These are phyloP conservation scores for Brachionus rubens DNA, from an alignment of 1,140 invertebrate species.

Conservation along the genomic window DNA sequence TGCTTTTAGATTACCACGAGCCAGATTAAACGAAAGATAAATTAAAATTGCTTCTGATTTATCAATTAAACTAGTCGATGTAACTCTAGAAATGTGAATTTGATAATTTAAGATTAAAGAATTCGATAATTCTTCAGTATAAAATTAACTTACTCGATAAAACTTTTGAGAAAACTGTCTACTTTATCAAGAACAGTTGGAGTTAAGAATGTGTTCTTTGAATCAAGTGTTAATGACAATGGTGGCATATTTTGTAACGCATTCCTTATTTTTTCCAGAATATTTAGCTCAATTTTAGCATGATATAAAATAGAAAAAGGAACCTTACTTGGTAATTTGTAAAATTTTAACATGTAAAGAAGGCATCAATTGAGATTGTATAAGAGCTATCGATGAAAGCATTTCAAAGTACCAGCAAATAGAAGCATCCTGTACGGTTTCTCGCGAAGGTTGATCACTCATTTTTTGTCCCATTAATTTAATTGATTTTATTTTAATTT, in stretches of 20 bases:
- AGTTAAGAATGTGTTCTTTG: conserved; percentile 6
- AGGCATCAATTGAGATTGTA: conserved; percentile 29
- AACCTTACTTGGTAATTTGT: conserved; percentile 28
- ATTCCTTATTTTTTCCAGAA: neutral
- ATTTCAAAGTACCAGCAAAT: conserved; percentile 46
- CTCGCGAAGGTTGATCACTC: neutral
- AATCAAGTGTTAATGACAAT: conserved; percentile 6
- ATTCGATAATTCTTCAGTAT: too few relatives aligned
- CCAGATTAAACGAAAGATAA: conserved; percentile 24
- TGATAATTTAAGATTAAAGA: neutral
- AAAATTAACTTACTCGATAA: conserved; percentile 6
- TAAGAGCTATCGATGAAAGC: conserved; percentile 23
- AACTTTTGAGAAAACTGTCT: conserved; percentile 2
- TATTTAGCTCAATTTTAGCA: too few relatives aligned
- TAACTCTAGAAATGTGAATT: neutral
- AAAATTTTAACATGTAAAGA: conserved; percentile 1
- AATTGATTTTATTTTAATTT: conserved; percentile 40
- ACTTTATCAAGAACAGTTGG: conserved; percentile 32
- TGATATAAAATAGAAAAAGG: neutral
- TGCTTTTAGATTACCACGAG: conserved; percentile 15
- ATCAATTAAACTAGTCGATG: neutral
- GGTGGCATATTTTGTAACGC: conserved; percentile 17
- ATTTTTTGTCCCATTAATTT: conserved; percentile 1
- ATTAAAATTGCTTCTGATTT: conserved; percentile 29
- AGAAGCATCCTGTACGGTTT: conserved; percentile 14